These are phyloP conservation scores for Orthosia gothica DNA, from an alignment of 2,888 invertebrate species.

Conservation along the genomic window DNA sequence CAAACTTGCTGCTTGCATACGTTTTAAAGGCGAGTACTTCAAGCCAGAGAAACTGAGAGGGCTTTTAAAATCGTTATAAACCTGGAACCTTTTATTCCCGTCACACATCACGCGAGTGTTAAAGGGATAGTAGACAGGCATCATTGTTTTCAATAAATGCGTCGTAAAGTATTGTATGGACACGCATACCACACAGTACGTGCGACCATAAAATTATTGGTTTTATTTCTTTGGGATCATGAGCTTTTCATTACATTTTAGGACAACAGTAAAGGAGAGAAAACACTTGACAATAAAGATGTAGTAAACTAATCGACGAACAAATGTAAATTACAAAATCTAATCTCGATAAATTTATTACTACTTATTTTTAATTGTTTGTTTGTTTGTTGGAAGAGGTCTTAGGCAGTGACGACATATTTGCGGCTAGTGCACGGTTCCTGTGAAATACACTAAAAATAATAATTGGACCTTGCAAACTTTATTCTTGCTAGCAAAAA, in stretches of 20 bases:
- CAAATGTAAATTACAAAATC: conserved; percentile 1
- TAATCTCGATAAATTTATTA: too few relatives aligned
- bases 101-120: conserved; percentile 51
- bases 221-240: conserved; percentile 62
- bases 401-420: too few relatives aligned
- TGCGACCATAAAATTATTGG: conserved; percentile 71
- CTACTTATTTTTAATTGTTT: too few relatives aligned
- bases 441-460: too few relatives aligned
- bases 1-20: conserved; percentile 56
- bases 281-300: not conserved
- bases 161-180: conserved; percentile 71
- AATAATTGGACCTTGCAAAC: too few relatives aligned
- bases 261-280: conserved; percentile 10
- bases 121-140: conserved; percentile 58
- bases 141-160: conserved; percentile 71
- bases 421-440: too few relatives aligned
- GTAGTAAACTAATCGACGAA: not conserved
- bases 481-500: too few relatives aligned
- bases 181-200: conserved; percentile 75
- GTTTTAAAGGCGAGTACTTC: conserved; percentile 35
- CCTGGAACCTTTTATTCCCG: conserved; percentile 57
- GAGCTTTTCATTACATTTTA: conserved; percentile 46
- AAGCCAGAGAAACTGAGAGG: conserved; percentile 40
- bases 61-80: conserved; percentile 62
- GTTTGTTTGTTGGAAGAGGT: too few relatives aligned